Conservation (phyloP, 2,113 vertebrate genomes). For the Colinus virginianus region DNA sequence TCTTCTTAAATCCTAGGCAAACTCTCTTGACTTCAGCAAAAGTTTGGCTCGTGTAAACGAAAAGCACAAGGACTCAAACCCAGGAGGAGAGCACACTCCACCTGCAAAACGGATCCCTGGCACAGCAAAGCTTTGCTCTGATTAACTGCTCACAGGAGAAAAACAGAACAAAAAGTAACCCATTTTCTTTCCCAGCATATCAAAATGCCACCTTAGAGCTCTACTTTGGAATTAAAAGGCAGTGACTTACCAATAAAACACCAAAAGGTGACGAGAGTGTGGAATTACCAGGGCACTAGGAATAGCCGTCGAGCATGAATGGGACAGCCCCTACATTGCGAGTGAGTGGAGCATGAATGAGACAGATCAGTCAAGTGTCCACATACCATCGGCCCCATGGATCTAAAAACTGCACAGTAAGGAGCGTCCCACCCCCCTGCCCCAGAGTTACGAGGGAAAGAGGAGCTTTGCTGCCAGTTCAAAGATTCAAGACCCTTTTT, state of each 20-base stretch:
- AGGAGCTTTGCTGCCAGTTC: neutral
- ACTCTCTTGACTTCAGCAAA: conserved; percentile 38
- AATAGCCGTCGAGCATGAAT: neutral
- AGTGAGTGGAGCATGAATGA: conserved; percentile 44
- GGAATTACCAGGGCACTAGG: neutral
- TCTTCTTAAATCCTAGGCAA: conserved; percentile 33
- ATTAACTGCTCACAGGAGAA: accelerated
- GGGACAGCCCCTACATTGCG: conserved; percentile 22
- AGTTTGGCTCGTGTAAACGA: conserved; percentile 27
- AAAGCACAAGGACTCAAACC: neutral
- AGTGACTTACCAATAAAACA: conserved; percentile 8
- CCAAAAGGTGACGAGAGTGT: neutral
- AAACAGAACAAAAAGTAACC: neutral
- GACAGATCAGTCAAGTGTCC: conserved; percentile 48
- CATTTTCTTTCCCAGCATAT: neutral
- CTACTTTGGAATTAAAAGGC: neutral
- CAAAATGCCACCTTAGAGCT: neutral
- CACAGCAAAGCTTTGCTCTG: neutral
- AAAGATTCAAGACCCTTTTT: neutral
- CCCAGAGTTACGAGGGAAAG: neutral
- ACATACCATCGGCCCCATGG: neutral
- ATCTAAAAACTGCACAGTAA: conserved; percentile 41
- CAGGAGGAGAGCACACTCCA: neutral
- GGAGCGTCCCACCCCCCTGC: neutral
- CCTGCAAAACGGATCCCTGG: neutral